Percentiles rank a stretch among this genome's conserved stretches.
These are phyloP conservation scores for Cepaea hortensis DNA, from an alignment of 2,888 invertebrate genomes.

Conservation along the genomic window DNA sequence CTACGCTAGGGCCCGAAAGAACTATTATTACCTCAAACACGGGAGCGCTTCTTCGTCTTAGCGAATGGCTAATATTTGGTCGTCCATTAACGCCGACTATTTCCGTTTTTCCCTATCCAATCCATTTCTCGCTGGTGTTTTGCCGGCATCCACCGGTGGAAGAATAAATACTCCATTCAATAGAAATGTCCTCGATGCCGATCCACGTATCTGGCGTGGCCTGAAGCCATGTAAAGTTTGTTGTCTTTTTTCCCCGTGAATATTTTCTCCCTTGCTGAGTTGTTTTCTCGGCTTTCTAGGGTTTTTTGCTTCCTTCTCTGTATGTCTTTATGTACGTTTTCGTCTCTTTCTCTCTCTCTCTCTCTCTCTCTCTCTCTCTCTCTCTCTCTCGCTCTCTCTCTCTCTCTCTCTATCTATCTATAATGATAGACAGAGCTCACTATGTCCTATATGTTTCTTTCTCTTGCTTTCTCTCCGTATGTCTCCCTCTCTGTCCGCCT, in stretches of 20 bases:
- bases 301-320: background rate
- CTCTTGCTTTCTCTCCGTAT: background rate
- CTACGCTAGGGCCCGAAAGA: background rate
- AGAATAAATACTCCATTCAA: slow-evolving; percentile 27
- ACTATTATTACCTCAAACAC: slow-evolving; percentile 18
- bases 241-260: background rate
- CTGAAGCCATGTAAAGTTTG: slow-evolving; percentile 12
- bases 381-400: background rate
- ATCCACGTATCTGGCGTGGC: slow-evolving; percentile 9
- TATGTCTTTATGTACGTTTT: background rate
- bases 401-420: too few species aligned
- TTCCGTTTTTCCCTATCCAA: slow-evolving; percentile 18
- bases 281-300: background rate
- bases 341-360: background rate
- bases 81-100: slow-evolving; percentile 16
- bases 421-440: too few species aligned
- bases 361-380: background rate
- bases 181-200: slow-evolving; percentile 15
- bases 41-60: background rate
- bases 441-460: background rate
- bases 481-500: background rate
- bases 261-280: background rate
- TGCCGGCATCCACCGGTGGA: background rate
- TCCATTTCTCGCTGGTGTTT: slow-evolving; percentile 19
- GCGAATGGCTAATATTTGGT: slow-evolving; percentile 28